Percentiles rank a stretch among this genome's conserved stretches.
These are phyloP conservation scores for Phymorhynchus buccinoides DNA, from an alignment of 1,140 invertebrate genomes.

Conservation along the genomic window DNA sequence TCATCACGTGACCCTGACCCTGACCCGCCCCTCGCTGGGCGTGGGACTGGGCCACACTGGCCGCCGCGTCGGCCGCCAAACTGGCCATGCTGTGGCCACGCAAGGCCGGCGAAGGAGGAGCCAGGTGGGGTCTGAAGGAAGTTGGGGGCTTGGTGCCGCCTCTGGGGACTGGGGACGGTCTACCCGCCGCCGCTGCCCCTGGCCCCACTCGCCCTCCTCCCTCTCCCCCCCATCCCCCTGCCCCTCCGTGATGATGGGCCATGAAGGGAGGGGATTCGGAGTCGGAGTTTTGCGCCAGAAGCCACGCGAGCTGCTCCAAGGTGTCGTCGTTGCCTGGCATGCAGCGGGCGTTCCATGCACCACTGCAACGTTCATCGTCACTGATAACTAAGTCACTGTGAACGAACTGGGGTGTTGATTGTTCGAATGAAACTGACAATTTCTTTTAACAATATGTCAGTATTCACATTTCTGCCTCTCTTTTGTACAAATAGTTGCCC, in stretches of 20 bases:
- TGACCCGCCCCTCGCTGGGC: conserved; percentile 37
- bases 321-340: conserved; percentile 1
- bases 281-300: background rate
- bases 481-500: no score
- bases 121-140: conserved; percentile 30
- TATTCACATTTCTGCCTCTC: no score
- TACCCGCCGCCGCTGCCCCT: conserved; percentile 32
- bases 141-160: background rate
- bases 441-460: no score
- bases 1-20: no score
- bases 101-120: background rate
- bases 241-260: no score
- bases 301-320: background rate
- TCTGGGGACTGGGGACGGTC: conserved; percentile 26
- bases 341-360: conserved; percentile 9
- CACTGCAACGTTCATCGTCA: background rate
- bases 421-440: no score
- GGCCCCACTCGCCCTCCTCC: conserved; percentile 21
- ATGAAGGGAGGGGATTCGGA: background rate
- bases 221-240: conserved; percentile 32
- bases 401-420: no score
- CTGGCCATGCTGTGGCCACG: conserved; percentile 43
- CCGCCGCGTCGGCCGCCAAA: conserved; percentile 50
- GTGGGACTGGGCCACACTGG: conserved; percentile 41
- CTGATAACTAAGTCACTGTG: no score